These are phyloP conservation scores for Eumerus sabulonum DNA, from an alignment of 2,888 invertebrate species.

Conservation along the genomic window DNA sequence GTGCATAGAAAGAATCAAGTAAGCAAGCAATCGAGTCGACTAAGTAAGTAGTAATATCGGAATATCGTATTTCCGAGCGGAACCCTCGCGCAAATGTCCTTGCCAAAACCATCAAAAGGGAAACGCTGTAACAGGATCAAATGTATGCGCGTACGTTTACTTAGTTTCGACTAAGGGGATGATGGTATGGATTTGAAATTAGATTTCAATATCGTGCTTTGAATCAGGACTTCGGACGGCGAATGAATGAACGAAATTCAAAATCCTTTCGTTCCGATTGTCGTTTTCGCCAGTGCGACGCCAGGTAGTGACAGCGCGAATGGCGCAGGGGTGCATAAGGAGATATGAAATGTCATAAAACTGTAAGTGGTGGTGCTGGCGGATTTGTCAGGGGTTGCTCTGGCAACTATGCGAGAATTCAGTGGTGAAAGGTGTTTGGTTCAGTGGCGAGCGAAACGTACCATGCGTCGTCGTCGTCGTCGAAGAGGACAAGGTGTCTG, in stretches of 20 bases:
- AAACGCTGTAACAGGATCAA: constrained; percentile 64
- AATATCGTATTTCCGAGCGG: constrained; percentile 55
- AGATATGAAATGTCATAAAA: constrained; percentile 43
- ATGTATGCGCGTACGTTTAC: constrained; percentile 1
- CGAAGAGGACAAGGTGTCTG: constrained; percentile 61
- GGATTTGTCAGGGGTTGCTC: constrained; percentile 32
- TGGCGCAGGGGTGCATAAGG: constrained; percentile 4
- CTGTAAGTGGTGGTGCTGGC: constrained; percentile 50
- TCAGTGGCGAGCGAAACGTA: constrained; percentile 28
- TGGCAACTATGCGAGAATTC: constrained; percentile 28
- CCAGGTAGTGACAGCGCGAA: constrained; percentile 29
- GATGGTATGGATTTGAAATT: constrained; percentile 27
- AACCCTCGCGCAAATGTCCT: constrained; percentile 29
- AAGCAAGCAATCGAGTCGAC: too few relatives aligned
- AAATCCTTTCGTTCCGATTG: constrained; percentile 63
- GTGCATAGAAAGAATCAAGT: constrained; percentile 23
- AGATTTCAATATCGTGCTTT: constrained; percentile 60
- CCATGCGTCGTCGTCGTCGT: constrained; percentile 26
- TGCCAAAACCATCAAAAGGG: constrained; percentile 53
- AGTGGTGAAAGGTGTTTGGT: constrained; percentile 55
- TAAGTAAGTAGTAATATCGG: constrained; percentile 45
- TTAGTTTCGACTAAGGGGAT: constrained; percentile 5
- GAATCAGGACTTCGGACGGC: constrained; percentile 47
- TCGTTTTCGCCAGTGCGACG: constrained; percentile 32
- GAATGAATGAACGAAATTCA: constrained; percentile 20